Base-by-base conservation (phyloP, 2,888 invertebrate species). In the Tipula lateralis region DNA sequence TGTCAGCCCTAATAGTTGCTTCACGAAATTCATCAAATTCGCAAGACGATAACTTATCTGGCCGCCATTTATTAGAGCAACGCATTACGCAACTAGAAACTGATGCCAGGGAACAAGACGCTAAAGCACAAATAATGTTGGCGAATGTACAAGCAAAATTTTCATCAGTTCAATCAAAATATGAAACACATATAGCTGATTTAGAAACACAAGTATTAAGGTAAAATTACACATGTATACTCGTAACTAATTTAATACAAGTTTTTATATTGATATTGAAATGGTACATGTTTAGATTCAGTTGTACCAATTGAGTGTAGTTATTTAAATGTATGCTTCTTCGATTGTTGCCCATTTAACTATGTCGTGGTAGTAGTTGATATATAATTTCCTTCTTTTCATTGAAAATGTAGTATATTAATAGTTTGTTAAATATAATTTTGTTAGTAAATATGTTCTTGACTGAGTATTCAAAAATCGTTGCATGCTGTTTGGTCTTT, bases 71-170 rank as follows among this genome's bases (percentile, higher is more conserved):
- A 87, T 88, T 95, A 85, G 95, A 96, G 90, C 94, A 95, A 87
- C 92, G 95, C 84, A 95, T 95, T 81, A 91, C 92, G 12, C 92
- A 93, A 85, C 89, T 96, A 84, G 95, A 96, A 88, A 92, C 92
- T 86, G 95, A 95, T 88, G 92, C 95, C 50, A 93, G 92, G 88
- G 92, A 93, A 84, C 94, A 95, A 88, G 95, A 95, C 87, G 91
- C 91, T 24, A 92, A 94, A 88, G 94, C 94, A 16, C 94, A 94
- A 86, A 92, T 93, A 87, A 94, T 95, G 84, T 89, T 95, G 86
- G 88, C 93, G 29, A 95, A 95, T 84, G 92, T 96, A 16, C 95
- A 95, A 89, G 94, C 94, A 85, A 95, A 95, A 87, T 95, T 95
- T 88, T 92, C 93, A 44, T 94, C 94, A 82, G 94, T 95, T 92